These are phyloP conservation scores for Chymomyza procnemis DNA, from an alignment of 2,888 invertebrate species.

Conservation along the genomic window DNA sequence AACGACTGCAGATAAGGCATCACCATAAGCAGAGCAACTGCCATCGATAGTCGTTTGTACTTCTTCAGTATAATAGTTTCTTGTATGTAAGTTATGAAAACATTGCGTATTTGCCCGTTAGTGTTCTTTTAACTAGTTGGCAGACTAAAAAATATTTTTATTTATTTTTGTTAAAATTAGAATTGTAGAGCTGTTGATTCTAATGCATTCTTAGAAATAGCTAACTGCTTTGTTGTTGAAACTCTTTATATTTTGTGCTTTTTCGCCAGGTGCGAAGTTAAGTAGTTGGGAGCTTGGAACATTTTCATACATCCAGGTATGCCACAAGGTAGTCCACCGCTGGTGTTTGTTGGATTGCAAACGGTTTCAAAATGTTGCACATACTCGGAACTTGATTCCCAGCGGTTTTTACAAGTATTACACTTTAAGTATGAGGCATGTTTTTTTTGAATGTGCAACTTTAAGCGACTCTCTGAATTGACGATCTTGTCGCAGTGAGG, in stretches of 20 bases:
- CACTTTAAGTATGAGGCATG: slow-evolving; percentile 36
- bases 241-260: slow-evolving; percentile 33
- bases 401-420: slow-evolving; percentile 17
- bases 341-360: slow-evolving; percentile 14
- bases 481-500: slow-evolving; percentile 37
- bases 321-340: slow-evolving; percentile 38
- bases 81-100: no score
- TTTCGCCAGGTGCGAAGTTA: slow-evolving; percentile 37
- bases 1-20: no score
- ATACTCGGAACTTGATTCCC: slow-evolving; percentile 15
- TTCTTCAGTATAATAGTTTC: no score
- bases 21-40: no score
- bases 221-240: no score
- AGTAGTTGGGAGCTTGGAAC: slow-evolving; percentile 25
- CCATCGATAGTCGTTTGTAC: no score
- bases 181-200: no score
- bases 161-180: no score
- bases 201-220: no score
- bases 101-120: no score
- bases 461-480: slow-evolving; percentile 41
- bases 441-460: slow-evolving; percentile 42
- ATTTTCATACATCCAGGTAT: slow-evolving; percentile 27
- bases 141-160: no score
- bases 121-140: no score
- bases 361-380: slow-evolving; percentile 32